Evolutionary conservation across 2,113 vertebrate species (phyloP), one percentile per base, ranked within the genome.

Genomic region (Uria lomvia): DNA sequence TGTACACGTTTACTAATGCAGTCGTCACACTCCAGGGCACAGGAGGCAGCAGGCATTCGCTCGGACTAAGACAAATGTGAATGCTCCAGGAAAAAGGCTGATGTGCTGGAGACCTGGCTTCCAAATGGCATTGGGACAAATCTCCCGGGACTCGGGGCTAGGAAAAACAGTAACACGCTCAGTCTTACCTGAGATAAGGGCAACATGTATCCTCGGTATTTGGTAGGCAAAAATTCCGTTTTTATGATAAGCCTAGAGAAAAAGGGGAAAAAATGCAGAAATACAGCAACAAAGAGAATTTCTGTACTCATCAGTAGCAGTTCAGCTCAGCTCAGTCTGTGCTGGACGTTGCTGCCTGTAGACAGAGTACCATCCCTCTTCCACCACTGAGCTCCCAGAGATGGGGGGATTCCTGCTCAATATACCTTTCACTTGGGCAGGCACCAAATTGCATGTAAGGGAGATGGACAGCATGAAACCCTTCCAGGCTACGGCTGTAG

Each of bases 191-290:
- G 97, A 79, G 99, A 98, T 92, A 99, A 97, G 7, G 99, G 99
- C 24, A 99, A 97, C 97, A 99, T 97, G 49, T 96, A 98, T 34
- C 99, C 98, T 91, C 99, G 97, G 36, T 99, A 98, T 94, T 98
- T 99, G 9, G 98, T 98, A 6, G 99, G 99, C 79, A 99, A 98
- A 97, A 99, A 99, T 95, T 99, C 99, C 0, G 99, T 99, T 97
- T 99, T 99, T 97, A 99, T 97, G 95, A 99, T 98, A 74, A 99
- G 98, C 84, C 99, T 99, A 94, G 24, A 80, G 63, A 36, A 82
- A 74, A 62, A 32, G 10, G 5, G 8, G 6, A 12, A 24, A 52
- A 65, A 16, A 53, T 5, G 18, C 29, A 90, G 40, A 88, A 94
- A 73, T 24, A 60, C 0, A 59, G 10, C 34, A 70, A 45, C 8